Evolutionary conservation across 2,113 vertebrate genomes (phyloP), one percentile per base, ranked within the genome.

Genomic region (Formicarius rufipectus): DNA sequence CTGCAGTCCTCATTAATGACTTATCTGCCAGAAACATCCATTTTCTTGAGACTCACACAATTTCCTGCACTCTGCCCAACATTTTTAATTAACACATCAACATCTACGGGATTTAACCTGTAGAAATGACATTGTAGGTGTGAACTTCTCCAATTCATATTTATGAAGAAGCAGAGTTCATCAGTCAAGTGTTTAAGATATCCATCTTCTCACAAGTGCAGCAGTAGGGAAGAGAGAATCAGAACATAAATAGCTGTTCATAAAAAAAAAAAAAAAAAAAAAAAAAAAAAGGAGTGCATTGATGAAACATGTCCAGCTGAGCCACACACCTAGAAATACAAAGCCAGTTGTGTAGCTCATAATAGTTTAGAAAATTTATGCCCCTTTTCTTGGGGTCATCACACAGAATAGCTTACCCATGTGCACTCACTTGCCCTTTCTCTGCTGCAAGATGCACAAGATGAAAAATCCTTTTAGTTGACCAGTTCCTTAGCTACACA

Each of bases 151-250:
- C 30, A 58, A 12, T 35, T 89, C 6, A 0, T 52, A 81, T 69
- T 55, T 73, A 89, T 24, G 12, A 81, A 84, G 40, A 90, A 89
- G 50, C 2, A 45, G 15, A 91, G 90, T 76, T 91, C 12, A 85
- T 62, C 50, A 56, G 58, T 45, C 55, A 84, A 84, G 4, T 12
- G 42, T 59, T 59, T 75, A 73, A 90, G 60, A 84, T 60, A 84
- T 60, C 40, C 56, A 78, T 49, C 31, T 77, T 74, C 56, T 86
- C 84, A 40, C 9, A 67, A 87, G 37, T 24, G 2, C 56, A 83
- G 33, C 58, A 59, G 55, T 39, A 90, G 45, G 45, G 44, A 72
- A 76, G 33, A 39, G 6, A 67, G 18, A 90, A 73, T 72, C 45
- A 72, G 35, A 79, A 83, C 15, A 2, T 56, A 87, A 91, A 37